phyloP scores from a whole-genome alignment of 2,888 invertebrate species.

The Cerastis rubricosa region DNA sequence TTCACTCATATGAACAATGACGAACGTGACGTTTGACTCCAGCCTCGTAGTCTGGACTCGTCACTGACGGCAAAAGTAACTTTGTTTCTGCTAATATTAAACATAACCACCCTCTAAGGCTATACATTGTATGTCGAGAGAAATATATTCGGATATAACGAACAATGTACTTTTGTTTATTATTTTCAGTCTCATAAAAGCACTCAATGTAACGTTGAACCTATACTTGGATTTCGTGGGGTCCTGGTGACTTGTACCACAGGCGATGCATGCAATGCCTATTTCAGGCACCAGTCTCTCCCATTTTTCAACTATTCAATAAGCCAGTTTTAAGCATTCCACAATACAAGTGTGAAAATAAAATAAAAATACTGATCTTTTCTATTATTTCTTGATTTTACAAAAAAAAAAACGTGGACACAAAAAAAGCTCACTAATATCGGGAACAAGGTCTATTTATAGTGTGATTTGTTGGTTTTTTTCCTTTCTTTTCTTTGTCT shows the following conservation, averaged over 20 bases:
- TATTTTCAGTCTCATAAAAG: not conserved
- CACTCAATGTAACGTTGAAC: not conserved
- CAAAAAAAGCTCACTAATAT: not conserved
- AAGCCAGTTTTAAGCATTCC: not conserved
- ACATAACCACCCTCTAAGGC: slow-evolving; percentile 43
- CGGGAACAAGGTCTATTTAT: not conserved
- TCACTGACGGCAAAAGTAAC: too few relatives aligned
- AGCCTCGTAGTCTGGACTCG: too few relatives aligned
- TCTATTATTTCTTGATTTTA: not conserved
- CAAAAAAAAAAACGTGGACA: not conserved
- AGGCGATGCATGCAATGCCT: not conserved
- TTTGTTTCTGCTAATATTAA: slow-evolving; percentile 19
- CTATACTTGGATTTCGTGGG: too few relatives aligned
- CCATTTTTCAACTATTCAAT: not conserved
- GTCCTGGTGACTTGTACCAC: not conserved
- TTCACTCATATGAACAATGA: slow-evolving; percentile 42
- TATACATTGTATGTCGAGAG: slow-evolving; percentile 19
- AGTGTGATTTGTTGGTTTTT: not conserved
- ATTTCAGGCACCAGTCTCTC: not conserved
- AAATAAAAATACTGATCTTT: not conserved
- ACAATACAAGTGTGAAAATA: not conserved
- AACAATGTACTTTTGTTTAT: not conserved
- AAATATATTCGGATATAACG: slow-evolving; percentile 21
- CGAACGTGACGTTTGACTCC: not conserved
- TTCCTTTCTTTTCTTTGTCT: not conserved